Evolutionary conservation across 2,888 invertebrate genomes (phyloP).

Genomic region (Tipula confusa): DNA sequence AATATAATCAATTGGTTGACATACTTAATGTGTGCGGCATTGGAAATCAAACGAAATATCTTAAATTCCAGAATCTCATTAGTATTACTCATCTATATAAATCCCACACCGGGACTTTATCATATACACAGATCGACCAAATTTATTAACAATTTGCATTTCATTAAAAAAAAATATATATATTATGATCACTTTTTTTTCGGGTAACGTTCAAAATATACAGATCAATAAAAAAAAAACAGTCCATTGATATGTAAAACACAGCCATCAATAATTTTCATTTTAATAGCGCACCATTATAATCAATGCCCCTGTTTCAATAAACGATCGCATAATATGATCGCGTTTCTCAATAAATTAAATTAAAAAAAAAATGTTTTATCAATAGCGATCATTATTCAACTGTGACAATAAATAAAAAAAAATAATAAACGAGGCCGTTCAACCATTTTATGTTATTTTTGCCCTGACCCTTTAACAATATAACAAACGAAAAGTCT

Average conservation of each 20-base stretch:
- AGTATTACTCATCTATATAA: not conserved
- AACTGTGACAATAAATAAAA: not conserved
- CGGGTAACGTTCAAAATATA: not conserved
- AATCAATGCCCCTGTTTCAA: not conserved
- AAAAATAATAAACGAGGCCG: not conserved
- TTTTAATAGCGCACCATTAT: not conserved
- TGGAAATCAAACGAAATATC: not conserved
- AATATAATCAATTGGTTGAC: not conserved
- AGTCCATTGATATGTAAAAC: not conserved
- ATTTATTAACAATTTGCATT: slow-evolving; percentile 3
- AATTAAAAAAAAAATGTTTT: not conserved
- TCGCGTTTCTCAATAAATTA: not conserved
- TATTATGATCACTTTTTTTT: not conserved
- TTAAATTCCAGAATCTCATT: not conserved
- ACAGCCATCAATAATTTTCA: not conserved
- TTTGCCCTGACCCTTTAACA: not conserved
- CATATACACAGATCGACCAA: not conserved
- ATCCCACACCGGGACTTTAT: not conserved
- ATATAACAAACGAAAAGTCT: not conserved
- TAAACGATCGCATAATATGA: not conserved
- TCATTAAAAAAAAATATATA: not conserved
- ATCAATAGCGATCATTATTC: slow-evolving; percentile 16
- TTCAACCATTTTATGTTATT: not conserved
- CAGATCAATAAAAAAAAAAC: not conserved
- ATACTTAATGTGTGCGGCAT: not conserved